Percentiles rank a stretch among this genome's conserved stretches.
phyloP scores from a whole-genome alignment of 2,888 invertebrate species.

The Aporophyla lueneburgensis region DNA sequence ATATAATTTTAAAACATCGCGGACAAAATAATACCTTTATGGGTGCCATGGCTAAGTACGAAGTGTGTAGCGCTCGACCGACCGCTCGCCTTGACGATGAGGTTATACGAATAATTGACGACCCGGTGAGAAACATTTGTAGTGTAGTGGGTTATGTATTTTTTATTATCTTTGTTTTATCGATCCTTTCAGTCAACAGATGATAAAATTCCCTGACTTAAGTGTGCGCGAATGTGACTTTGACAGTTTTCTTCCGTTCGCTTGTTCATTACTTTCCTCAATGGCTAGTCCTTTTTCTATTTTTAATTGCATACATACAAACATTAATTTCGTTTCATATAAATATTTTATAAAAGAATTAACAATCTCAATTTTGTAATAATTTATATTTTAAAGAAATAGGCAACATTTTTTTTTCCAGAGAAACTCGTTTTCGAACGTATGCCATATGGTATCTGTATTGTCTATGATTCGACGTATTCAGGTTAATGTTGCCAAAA shows the following conservation, averaged over 20 bases:
- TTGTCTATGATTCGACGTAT: conserved; percentile 47
- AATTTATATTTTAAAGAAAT: background rate
- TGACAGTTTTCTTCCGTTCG: conserved; percentile 44
- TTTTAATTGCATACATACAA: background rate
- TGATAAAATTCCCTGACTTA: conserved; percentile 57
- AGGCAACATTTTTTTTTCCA: background rate
- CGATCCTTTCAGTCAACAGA: conserved; percentile 70
- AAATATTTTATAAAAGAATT: background rate
- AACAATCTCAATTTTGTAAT: background rate
- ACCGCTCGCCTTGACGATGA: conserved; percentile 82
- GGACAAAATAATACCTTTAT: conserved; percentile 79
- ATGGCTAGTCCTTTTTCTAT: background rate
- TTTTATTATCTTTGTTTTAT: conserved; percentile 76
- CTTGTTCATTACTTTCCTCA: background rate
- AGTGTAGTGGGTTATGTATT: conserved; percentile 76
- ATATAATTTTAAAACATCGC: conserved; percentile 73
- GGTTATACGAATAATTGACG: conserved; percentile 83
- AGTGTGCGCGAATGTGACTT: conserved; percentile 34
- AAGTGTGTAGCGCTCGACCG: conserved; percentile 83
- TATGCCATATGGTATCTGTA: background rate
- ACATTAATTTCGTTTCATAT: background rate
- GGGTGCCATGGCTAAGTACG: conserved; percentile 84
- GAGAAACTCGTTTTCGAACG: conserved; percentile 50
- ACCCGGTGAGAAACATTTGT: conserved; percentile 87
- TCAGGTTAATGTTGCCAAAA: conserved; percentile 46